These are phyloP conservation scores for Oryzias woworae DNA, from an alignment of 2,113 vertebrate genomes.

Conservation along the genomic window DNA sequence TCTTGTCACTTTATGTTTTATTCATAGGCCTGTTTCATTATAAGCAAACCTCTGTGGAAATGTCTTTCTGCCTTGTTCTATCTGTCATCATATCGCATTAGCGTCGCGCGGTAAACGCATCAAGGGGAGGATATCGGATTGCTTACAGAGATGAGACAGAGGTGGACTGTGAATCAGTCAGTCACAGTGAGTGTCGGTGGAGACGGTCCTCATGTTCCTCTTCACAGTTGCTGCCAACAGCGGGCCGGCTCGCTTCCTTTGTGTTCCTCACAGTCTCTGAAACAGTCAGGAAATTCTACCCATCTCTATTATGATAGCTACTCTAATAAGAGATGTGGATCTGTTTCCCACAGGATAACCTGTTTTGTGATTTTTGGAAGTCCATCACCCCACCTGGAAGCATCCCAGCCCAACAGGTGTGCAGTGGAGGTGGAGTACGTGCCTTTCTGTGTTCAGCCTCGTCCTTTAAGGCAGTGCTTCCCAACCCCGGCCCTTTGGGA, in stretches of 20 bases:
- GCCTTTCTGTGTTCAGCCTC: conserved; percentile 5
- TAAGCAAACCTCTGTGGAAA: conserved; percentile 37
- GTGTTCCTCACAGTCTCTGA: conserved; percentile 42
- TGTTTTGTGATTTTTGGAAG: conserved; percentile 53
- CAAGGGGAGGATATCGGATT: conserved; percentile 37
- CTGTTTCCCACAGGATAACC: conserved; percentile 48
- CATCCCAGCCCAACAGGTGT: conserved; percentile 22
- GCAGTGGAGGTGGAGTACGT: conserved; percentile 1
- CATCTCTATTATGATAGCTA: conserved; percentile 48
- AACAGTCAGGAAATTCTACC: conserved; percentile 59
- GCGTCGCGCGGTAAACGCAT: conserved; percentile 34
- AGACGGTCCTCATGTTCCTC: conserved; percentile 46
- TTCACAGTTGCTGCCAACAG: conserved; percentile 51
- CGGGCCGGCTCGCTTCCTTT: conserved; percentile 35
- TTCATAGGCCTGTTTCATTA: conserved; percentile 37
- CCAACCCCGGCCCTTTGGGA: too few species aligned
- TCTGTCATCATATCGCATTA: conserved; percentile 58
- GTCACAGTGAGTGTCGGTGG: conserved; percentile 16
- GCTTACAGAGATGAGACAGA: conserved; percentile 36
- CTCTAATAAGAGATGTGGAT: conserved; percentile 38
- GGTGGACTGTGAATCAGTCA: conserved; percentile 47
- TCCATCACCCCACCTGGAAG: conserved; percentile 48
- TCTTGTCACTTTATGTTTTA: conserved; percentile 40
- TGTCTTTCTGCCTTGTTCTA: conserved; percentile 30
- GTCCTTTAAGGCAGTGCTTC: too few species aligned